Percentiles rank a stretch among this genome's conserved stretches.
Conservation (phyloP, 1,140 invertebrate species). For the Drosophila subobscura region DNA sequence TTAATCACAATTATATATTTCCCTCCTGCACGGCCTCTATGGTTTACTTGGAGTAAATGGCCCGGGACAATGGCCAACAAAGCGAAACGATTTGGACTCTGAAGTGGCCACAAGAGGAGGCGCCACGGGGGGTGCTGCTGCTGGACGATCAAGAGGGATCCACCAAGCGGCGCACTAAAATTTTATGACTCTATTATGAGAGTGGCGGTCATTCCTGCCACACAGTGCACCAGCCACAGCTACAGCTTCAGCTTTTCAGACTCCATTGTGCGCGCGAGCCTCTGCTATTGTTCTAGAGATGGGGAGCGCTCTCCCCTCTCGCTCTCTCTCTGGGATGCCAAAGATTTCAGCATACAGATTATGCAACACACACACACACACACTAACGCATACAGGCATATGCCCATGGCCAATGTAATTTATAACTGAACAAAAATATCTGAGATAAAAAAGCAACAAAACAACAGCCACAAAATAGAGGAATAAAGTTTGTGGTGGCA, state of each 20-base stretch:
- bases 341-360: conserved; percentile 76
- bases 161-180: conserved; percentile 74
- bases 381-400: conserved; percentile 15
- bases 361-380: conserved; percentile 59
- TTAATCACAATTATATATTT: conserved; percentile 82
- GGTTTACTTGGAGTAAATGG: conserved; percentile 59
- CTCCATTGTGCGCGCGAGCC: conserved; percentile 54
- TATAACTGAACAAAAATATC: conserved; percentile 79
- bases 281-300: conserved; percentile 67
- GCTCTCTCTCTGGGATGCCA: conserved; percentile 55
- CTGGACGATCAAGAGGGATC: conserved; percentile 15
- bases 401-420: conserved; percentile 70
- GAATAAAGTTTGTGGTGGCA: neutral
- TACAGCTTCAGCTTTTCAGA: conserved; percentile 18
- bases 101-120: conserved; percentile 35
- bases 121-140: conserved; percentile 62
- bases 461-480: conserved; percentile 11
- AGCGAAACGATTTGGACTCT: conserved; percentile 66
- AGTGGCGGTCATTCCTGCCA: conserved; percentile 65
- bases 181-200: conserved; percentile 82
- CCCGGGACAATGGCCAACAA: conserved; percentile 74
- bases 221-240: neutral
- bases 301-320: neutral
- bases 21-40: conserved; percentile 21
- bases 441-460: conserved; percentile 36